Percentiles rank a stretch among this genome's conserved stretches.
Conservation (phyloP, 1,140 invertebrate genomes). For the Dryas iulia region DNA sequence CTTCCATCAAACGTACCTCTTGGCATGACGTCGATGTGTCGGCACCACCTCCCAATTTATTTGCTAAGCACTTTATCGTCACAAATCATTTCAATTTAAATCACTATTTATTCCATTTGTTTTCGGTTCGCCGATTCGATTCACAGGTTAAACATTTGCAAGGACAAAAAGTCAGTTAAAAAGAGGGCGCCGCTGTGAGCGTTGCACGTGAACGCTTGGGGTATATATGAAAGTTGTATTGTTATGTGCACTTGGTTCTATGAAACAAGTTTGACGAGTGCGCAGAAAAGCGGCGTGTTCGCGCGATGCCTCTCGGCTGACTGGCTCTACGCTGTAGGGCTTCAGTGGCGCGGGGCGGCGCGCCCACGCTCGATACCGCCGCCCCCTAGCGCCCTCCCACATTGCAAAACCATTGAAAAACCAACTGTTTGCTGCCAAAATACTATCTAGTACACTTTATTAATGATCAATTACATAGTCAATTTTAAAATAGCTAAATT, state of each 20-base stretch:
- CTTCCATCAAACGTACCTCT: slow-evolving; percentile 48
- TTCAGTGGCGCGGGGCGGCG: slow-evolving; percentile 64
- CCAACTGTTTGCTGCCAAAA: slow-evolving; percentile 61
- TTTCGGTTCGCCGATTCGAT: slow-evolving; percentile 27
- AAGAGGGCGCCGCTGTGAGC: slow-evolving; percentile 23
- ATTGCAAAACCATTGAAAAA: slow-evolving; percentile 74
- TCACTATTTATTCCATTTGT: slow-evolving; percentile 47
- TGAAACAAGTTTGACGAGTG: slow-evolving; percentile 30
- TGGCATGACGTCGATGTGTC: slow-evolving; percentile 63
- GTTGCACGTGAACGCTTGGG: slow-evolving; percentile 35
- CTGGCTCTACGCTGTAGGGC: slow-evolving; percentile 56
- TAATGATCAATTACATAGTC: slow-evolving; percentile 18
- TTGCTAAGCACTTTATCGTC: slow-evolving; percentile 64
- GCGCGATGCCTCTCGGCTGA: slow-evolving; percentile 51
- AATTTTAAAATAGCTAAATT: not conserved
- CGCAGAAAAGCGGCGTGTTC: slow-evolving; percentile 40
- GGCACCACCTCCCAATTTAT: slow-evolving; percentile 54
- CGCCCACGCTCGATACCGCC: slow-evolving; percentile 75
- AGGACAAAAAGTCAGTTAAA: slow-evolving; percentile 10
- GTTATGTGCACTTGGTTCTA: slow-evolving; percentile 34
- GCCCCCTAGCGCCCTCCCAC: slow-evolving; percentile 71
- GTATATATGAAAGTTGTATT: slow-evolving; percentile 37
- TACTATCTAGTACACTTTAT: slow-evolving; percentile 30
- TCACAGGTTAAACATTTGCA: slow-evolving; percentile 1
- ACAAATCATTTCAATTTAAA: slow-evolving; percentile 65